Evolutionary conservation across 2,113 vertebrate species (phyloP), one percentile per base, ranked within the genome.

Genomic region (Leucoraja erinaceus): DNA sequence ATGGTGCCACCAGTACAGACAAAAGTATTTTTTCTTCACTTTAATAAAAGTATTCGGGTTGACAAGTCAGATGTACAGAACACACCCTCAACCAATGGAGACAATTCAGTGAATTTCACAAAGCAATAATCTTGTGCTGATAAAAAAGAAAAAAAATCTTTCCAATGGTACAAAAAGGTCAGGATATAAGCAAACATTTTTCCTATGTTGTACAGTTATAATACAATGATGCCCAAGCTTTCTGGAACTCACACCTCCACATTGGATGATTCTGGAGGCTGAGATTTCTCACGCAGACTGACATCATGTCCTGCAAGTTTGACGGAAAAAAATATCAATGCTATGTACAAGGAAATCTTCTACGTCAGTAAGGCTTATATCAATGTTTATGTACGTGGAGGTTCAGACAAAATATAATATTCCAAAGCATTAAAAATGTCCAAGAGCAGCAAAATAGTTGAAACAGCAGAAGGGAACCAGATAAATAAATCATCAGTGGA

Each of bases 1-100:
- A 86, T 63, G 28, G 59, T 31, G 83, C 12, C 83, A 88, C 68
- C 90, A 72, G 66, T 91, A 91, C 90, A 91, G 25, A 25, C 8
- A 18, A 11, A 25, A 38, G 25, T 68, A 38, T 91, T 63, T 91
- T 90, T 70, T 72, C 68, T 72, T 91, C 90, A 91, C 68, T 91
- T 91, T 91, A 91, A 91, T 91, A 91, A 91, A 91, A 68, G 90
- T 91, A 72, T 91, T 74, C 38, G 72, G 90, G 90, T 91, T 91
- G 90, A 91, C 90, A 91, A 91, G 63, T 91, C 66, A 91, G 68
- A 91, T 91, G 90, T 91, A 91, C 90, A 91, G 90, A 91, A 91
- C 90, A 91, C 66, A 72, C 90, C 90, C 90, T 91, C 90, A 91
- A 91, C 68, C 90, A 91, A 84, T 22, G 25, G 20, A 91, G 68